phyloP scores from a whole-genome alignment of 2,888 invertebrate species.

The Hypomecis punctinalis region DNA sequence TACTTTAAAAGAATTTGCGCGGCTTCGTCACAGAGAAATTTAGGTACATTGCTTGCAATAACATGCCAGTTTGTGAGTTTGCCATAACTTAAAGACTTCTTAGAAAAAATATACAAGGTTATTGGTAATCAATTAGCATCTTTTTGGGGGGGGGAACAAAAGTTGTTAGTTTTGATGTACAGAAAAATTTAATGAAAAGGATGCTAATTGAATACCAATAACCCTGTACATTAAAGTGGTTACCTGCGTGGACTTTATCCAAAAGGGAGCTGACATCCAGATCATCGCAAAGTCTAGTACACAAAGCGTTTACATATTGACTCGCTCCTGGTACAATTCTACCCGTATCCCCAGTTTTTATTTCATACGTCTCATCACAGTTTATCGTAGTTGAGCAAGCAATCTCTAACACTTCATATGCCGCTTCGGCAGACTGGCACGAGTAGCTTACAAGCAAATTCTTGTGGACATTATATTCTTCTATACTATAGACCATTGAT shows the following conservation, averaged over 20 bases:
- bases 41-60: too few species aligned
- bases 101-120: too few species aligned
- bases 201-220: too few species aligned
- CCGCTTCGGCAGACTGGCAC: conserved; percentile 67
- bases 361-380: conserved; percentile 63
- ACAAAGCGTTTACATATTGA: conserved; percentile 74
- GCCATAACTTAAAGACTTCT: too few species aligned
- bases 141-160: too few species aligned
- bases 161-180: too few species aligned
- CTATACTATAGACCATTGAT: conserved; percentile 56
- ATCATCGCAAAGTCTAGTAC: conserved; percentile 68
- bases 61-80: too few species aligned
- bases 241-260: conserved; percentile 81
- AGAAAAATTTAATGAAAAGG: too few species aligned
- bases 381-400: conserved; percentile 69
- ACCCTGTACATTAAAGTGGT: too few species aligned
- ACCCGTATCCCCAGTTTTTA: conserved; percentile 66
- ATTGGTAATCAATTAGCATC: too few species aligned
- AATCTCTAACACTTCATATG: conserved; percentile 75
- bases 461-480: conserved; percentile 68
- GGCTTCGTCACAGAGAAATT: too few species aligned
- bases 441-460: conserved; percentile 75
- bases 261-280: conserved; percentile 74
- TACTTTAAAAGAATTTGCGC: too few species aligned
- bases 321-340: conserved; percentile 68